Evolutionary conservation across 2,797 vertebrate genomes (phyloP), one percentile per base, ranked within the genome.

Genomic region (Brotula barbata): DNA sequence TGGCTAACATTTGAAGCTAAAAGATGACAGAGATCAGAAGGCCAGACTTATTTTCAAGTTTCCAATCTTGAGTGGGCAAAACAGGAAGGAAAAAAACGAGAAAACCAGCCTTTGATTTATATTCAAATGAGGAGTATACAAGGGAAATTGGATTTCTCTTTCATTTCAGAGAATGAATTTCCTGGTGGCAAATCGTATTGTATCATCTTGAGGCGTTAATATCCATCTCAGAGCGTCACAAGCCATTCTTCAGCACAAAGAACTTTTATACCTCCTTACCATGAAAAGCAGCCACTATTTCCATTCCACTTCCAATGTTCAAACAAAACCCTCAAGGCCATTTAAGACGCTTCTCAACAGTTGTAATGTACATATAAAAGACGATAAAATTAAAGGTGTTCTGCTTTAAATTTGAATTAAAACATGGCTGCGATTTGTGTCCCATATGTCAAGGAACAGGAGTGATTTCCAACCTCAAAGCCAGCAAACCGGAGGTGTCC

Each of bases 61-160:
- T 73, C 60, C 67, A 75, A 74, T 78, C 77, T 52, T 21, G 65
- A 76, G 64, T 25, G 46, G 19, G 61, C 40, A 56, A 73, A 80
- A 76, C 64, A 69, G 59, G 68, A 64, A 68, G 47, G 40, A 44
- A 33, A 41, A n/a, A 41, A 16, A 22, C 36, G 37, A 45, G 69
- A 59, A 76, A 75, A 75, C 36, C 65, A 61, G 58, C 63, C 57
- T 78, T 71, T 82, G 82, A 85, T 87, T 82, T 85, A 83, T 78
- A 85, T 85, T 85, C 77, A 85, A 85, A 85, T 85, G 80, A 83
- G 79, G 68, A 64, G 72, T 80, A 77, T 80, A 82, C 70, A 71
- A 54, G 63, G 83, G 86, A 83, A 88, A 88, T 85, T 85, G 83
- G 85, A 85, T 85, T 87, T 76, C 65, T 68, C 70, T 84, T 84